Conservation (phyloP, 2,113 vertebrate genomes). For the Corythornis madagascariensis region DNA sequence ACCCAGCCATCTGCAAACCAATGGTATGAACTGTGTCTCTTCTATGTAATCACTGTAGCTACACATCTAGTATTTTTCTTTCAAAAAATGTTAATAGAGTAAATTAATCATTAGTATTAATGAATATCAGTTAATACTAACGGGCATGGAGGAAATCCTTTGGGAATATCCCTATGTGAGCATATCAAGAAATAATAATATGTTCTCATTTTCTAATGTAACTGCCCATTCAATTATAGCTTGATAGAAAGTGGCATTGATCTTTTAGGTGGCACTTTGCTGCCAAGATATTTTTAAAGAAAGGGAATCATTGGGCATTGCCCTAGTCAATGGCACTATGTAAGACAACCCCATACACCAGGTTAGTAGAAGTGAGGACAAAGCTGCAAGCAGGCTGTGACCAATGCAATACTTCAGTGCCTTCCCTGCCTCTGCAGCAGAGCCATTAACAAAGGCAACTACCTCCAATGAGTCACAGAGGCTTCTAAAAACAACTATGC, state of each 20-base stretch:
- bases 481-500: not conserved
- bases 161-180: not conserved
- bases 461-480: rapidly evolving
- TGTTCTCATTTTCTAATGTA: not conserved
- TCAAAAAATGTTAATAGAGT: not conserved
- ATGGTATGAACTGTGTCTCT: not conserved
- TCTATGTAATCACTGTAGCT: not conserved
- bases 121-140: not conserved
- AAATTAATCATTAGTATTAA: not conserved
- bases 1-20: not conserved
- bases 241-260: not conserved
- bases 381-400: not conserved
- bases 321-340: rapidly evolving
- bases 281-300: not conserved
- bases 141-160: not conserved
- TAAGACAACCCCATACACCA: not conserved
- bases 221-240: not conserved
- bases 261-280: not conserved
- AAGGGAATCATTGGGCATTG: not conserved
- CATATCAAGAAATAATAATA: not conserved
- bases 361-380: not conserved
- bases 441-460: not conserved
- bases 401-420: not conserved
- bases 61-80: not conserved
- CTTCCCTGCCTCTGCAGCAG: not conserved